A percentile compares a stretch with the other conserved stretches of the same genome.
Conservation (phyloP, 2,113 vertebrate species). For the Acinonyx jubatus region DNA sequence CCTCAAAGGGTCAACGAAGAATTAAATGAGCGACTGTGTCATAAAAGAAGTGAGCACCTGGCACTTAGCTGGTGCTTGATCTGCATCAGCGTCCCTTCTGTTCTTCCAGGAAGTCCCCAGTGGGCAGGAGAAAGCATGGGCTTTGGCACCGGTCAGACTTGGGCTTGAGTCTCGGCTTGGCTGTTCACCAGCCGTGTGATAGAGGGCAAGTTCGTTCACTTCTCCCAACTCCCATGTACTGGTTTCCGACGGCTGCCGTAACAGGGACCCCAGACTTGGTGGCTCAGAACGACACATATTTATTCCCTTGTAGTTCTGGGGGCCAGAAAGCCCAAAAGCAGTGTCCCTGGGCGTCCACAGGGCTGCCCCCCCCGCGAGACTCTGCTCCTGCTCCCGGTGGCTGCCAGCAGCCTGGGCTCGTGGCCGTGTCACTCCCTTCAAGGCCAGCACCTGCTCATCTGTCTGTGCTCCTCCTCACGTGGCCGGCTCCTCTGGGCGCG, state of each 20-base stretch:
- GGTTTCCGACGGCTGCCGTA: background rate
- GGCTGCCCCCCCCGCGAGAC: accelerated
- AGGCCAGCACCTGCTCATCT: background rate
- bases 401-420: background rate
- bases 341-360: accelerated
- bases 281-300: background rate
- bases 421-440: accelerated
- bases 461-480: accelerated
- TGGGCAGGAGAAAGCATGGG: background rate
- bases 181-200: background rate
- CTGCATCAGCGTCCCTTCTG: background rate
- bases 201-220: accelerated
- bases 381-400: background rate
- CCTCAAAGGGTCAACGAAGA: background rate
- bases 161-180: background rate
- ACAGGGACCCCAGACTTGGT: background rate
- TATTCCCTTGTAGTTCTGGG: background rate
- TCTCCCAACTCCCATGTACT: background rate
- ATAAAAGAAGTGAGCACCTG: accelerated
- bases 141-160: background rate
- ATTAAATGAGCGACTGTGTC: too few species aligned
- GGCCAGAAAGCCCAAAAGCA: background rate
- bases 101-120: background rate
- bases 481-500: accelerated
- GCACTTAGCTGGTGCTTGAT: accelerated